Evolutionary conservation across 2,888 invertebrate genomes (phyloP).

Genomic region (Frankliniella fusca): DNA sequence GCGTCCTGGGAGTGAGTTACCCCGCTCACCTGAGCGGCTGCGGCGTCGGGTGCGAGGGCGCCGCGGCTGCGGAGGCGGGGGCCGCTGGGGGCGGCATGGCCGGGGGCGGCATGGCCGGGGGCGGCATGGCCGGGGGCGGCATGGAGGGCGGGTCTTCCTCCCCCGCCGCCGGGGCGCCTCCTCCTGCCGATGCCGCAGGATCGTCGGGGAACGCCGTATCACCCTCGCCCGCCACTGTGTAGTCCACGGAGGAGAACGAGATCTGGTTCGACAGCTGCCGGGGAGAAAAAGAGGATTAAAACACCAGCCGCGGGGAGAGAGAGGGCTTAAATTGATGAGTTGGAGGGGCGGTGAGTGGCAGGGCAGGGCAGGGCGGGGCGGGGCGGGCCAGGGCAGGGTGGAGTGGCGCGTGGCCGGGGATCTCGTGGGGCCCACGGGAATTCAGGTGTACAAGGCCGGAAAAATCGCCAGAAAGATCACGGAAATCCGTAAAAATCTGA

Average conservation of each 20-base stretch:
- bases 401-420: not conserved
- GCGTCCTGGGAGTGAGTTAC: not conserved
- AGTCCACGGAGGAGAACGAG: constrained; percentile 90
- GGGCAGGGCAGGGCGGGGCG: not conserved
- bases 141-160: constrained; percentile 44
- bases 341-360: not conserved
- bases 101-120: constrained; percentile 39
- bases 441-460: too few species aligned
- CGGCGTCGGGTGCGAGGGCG: constrained; percentile 36
- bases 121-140: constrained; percentile 40
- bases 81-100: constrained; percentile 36
- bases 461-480: too few species aligned
- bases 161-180: not conserved
- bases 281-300: constrained; percentile 22
- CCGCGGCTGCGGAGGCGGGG: constrained; percentile 36
- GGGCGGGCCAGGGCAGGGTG: not conserved
- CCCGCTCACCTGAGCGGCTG: not conserved
- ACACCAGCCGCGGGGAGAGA: not conserved
- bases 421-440: too few species aligned
- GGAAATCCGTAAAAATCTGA: too few species aligned
- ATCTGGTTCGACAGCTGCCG: constrained; percentile 68
- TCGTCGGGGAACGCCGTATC: constrained; percentile 55
- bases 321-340: not conserved
- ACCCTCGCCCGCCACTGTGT: constrained; percentile 80
- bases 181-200: constrained; percentile 50